These are phyloP conservation scores for Amphipyra tragopoginis DNA, from an alignment of 2,888 invertebrate species.

Conservation along the genomic window DNA sequence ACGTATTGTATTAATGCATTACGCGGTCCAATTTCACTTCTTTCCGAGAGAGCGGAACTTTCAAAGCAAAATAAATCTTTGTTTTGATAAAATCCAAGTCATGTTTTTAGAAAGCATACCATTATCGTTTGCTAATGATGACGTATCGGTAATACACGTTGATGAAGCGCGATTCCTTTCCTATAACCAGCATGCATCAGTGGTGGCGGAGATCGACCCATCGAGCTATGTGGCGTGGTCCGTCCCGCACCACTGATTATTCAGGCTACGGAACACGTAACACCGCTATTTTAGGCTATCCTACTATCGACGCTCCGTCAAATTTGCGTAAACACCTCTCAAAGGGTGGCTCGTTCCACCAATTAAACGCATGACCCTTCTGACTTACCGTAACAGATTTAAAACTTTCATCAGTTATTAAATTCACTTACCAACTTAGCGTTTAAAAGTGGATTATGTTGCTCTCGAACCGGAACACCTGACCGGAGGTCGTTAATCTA, in stretches of 20 bases:
- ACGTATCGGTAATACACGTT: constrained; percentile 16
- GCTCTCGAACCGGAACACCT: constrained; percentile 52
- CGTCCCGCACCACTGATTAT: constrained; percentile 63
- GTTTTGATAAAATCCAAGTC: constrained; percentile 55
- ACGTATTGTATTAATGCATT: constrained; percentile 23
- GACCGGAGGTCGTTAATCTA: constrained; percentile 62
- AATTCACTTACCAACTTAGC: constrained; percentile 42
- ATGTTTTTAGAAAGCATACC: constrained; percentile 50
- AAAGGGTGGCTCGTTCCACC: constrained; percentile 46
- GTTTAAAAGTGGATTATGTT: constrained; percentile 43
- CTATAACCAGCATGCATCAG: constrained; percentile 18
- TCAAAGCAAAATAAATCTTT: constrained; percentile 44
- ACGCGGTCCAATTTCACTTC: constrained; percentile 47
- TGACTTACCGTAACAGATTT: not conserved
- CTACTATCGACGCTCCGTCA: constrained; percentile 32
- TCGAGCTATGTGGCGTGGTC: constrained; percentile 29
- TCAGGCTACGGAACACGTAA: constrained; percentile 56
- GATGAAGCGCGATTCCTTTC: constrained; percentile 20
- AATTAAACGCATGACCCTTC: constrained; percentile 51
- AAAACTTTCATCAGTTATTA: constrained; percentile 43
- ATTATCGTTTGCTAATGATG: constrained; percentile 18
- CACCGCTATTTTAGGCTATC: constrained; percentile 60
- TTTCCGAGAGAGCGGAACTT: constrained; percentile 49
- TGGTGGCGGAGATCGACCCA: constrained; percentile 28
- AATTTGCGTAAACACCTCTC: constrained; percentile 57